A percentile compares a stretch with the other conserved stretches of the same genome.
phyloP scores from a whole-genome alignment of 2,888 invertebrate species.

The Phalangium opilio region DNA sequence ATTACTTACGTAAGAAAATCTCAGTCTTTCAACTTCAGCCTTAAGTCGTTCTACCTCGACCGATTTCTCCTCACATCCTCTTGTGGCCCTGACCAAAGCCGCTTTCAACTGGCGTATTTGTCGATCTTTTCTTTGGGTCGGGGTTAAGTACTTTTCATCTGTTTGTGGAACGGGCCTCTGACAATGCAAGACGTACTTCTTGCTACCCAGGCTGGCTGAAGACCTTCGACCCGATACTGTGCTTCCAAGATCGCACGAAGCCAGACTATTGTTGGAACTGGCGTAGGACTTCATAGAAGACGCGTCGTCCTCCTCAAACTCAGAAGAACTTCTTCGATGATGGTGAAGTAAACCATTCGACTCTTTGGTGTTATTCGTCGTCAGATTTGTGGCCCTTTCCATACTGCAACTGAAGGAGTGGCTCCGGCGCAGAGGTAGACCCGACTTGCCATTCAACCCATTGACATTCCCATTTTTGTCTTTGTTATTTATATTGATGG shows the following conservation, averaged over 20 bases:
- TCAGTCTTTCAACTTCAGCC: constrained; percentile 61
- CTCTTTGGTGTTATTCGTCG: too few relatives aligned
- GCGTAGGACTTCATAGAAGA: not conserved
- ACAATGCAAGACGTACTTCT: constrained; percentile 60
- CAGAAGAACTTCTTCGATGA: not conserved
- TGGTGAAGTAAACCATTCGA: not conserved
- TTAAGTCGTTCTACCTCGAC: constrained; percentile 61
- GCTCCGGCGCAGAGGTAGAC: not conserved
- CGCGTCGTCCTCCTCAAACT: not conserved
- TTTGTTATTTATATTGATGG: not conserved
- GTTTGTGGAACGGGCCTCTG: constrained; percentile 43
- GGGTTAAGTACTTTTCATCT: constrained; percentile 71
- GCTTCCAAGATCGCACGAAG: too few relatives aligned
- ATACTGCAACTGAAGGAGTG: not conserved
- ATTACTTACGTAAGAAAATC: constrained; percentile 25
- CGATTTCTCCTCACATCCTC: constrained; percentile 62
- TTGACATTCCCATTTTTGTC: too few relatives aligned
- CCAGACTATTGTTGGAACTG: not conserved
- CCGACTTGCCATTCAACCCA: not conserved
- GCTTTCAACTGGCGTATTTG: constrained; percentile 55
- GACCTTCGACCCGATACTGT: not conserved
- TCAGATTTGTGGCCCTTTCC: too few relatives aligned
- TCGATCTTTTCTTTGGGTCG: constrained; percentile 67
- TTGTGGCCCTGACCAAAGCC: constrained; percentile 53
- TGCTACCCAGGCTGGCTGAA: constrained; percentile 3